Conservation (phyloP, 2,888 invertebrate species). For the Oscheius sp. region DNA sequence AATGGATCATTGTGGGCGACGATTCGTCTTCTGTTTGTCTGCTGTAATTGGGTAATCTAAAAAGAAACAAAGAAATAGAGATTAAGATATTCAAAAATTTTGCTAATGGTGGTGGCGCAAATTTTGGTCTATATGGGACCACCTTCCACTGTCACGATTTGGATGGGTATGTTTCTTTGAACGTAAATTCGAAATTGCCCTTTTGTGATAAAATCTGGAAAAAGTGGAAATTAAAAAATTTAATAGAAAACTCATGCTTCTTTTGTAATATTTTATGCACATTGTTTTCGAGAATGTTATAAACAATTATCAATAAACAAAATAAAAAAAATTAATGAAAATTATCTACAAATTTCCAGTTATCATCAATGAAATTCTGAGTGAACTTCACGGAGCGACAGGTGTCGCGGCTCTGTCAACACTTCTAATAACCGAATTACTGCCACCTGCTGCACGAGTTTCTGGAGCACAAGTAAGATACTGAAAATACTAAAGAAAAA, state of each 20-base stretch:
- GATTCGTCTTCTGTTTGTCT: slow-evolving; percentile 35
- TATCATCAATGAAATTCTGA: slow-evolving; percentile 29
- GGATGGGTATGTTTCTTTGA: background rate
- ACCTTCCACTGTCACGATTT: slow-evolving; percentile 1
- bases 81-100: slow-evolving; percentile 2
- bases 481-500: no score
- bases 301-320: no score
- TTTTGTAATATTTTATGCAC: no score
- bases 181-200: background rate
- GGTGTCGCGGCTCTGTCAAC: slow-evolving; percentile 33
- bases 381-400: slow-evolving; percentile 31
- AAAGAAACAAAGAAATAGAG: background rate
- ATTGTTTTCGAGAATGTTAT: no score
- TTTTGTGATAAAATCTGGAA: no score
- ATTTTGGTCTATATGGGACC: background rate
- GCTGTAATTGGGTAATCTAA: slow-evolving; percentile 25
- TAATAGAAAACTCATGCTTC: no score
- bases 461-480: slow-evolving; percentile 38
- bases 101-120: slow-evolving; percentile 18
- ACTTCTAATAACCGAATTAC: slow-evolving; percentile 40
- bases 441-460: slow-evolving; percentile 46
- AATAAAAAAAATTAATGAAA: background rate
- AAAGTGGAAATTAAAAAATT: no score
- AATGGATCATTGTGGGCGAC: slow-evolving; percentile 40
- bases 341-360: slow-evolving; percentile 29